Evolutionary conservation across 2,113 vertebrate genomes (phyloP).

Genomic region (Hystrix brachyura): DNA sequence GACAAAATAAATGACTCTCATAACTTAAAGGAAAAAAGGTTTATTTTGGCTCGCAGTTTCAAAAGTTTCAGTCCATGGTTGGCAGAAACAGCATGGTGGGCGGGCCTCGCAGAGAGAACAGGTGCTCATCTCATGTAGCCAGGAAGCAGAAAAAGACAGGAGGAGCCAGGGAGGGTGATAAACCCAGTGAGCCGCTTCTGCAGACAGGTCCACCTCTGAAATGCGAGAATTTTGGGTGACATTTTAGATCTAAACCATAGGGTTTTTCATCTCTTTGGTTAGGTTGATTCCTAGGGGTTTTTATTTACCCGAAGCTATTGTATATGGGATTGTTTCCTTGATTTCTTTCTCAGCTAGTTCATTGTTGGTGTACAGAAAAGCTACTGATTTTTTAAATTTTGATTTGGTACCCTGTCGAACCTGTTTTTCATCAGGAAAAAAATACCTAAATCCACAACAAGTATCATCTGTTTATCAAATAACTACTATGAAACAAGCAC

Average conservation of each 20-base stretch:
- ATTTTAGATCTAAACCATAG: not conserved
- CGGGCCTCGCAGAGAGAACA: not conserved
- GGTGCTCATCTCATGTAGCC: not conserved
- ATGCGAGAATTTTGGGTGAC: not conserved
- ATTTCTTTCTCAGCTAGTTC: not conserved
- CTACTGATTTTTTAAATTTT: not conserved
- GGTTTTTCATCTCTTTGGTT: not conserved
- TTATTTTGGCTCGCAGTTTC: not conserved
- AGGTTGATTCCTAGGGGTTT: not conserved
- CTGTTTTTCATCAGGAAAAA: slow-evolving; percentile 54
- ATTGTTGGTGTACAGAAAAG: not conserved
- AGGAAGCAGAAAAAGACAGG: not conserved
- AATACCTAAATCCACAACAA: not conserved
- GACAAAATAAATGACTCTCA: not conserved
- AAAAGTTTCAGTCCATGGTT: not conserved
- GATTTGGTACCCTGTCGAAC: not conserved
- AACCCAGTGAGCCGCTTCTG: too few relatives aligned
- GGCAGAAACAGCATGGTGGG: not conserved
- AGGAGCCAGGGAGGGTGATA: not conserved
- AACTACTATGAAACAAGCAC: not conserved
- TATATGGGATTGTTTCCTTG: not conserved
- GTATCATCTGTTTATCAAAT: not conserved
- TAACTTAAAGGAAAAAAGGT: not conserved
- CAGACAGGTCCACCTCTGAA: not conserved
- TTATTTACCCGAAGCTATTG: not conserved